Evolutionary conservation across 2,113 vertebrate species (phyloP).

Genomic region (Pseudolaguvia tuberculata): DNA sequence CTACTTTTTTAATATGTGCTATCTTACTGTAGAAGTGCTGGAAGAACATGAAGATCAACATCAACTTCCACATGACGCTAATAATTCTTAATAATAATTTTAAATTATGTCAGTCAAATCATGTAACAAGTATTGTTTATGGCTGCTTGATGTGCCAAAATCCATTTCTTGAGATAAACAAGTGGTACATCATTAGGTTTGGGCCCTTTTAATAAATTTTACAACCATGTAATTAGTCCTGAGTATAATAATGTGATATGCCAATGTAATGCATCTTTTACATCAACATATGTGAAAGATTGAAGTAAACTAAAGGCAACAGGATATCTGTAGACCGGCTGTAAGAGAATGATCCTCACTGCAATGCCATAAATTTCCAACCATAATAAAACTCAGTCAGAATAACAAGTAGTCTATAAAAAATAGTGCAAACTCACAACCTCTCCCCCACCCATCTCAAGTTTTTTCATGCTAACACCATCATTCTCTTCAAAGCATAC

Average conservation of each 20-base stretch:
- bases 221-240: conserved; percentile 48
- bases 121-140: conserved; percentile 49
- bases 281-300: conserved; percentile 22
- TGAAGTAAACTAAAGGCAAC: conserved; percentile 19
- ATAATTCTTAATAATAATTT: conserved; percentile 28
- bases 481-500: conserved; percentile 16
- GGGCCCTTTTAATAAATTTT: conserved; percentile 40
- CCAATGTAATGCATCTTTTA: conserved; percentile 44
- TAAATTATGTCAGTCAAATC: conserved; percentile 35
- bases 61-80: conserved; percentile 17
- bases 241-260: conserved; percentile 35
- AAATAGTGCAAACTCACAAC: conserved; percentile 10
- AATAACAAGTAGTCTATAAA: conserved; percentile 48
- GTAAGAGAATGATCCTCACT: conserved; percentile 25
- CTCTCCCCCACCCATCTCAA: conserved; percentile 12
- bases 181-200: conserved; percentile 47
- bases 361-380: conserved; percentile 35
- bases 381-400: conserved; percentile 38
- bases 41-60: conserved; percentile 24
- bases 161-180: conserved; percentile 31
- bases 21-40: conserved; percentile 29
- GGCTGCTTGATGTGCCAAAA: conserved; percentile 28
- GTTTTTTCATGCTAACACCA: conserved; percentile 23
- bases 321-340: conserved; percentile 43
- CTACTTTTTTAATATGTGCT: conserved; percentile 39